Evolutionary conservation across 2,888 invertebrate genomes (phyloP).

Genomic region (Dermolepida albohirtum): DNA sequence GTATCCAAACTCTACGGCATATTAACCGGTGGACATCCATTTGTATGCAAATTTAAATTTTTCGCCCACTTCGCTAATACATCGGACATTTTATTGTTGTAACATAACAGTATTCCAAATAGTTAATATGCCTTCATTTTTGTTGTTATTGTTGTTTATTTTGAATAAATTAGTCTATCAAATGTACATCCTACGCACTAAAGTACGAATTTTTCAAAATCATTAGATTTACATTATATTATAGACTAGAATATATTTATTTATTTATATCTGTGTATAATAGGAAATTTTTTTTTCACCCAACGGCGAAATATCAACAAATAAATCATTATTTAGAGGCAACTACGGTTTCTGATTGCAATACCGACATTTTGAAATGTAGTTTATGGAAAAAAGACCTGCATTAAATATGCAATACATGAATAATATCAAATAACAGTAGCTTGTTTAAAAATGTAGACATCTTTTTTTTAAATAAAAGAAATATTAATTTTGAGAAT

Average conservation of each 20-base stretch:
- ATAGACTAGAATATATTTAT: constrained; percentile 36
- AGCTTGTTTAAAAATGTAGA: too few relatives aligned
- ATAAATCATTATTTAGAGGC: constrained; percentile 52
- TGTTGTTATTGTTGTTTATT: neutral
- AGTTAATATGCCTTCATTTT: constrained; percentile 20
- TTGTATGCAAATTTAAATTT: constrained; percentile 8
- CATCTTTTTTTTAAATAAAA: too few relatives aligned
- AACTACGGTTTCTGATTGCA: constrained; percentile 58
- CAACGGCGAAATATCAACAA: constrained; percentile 19
- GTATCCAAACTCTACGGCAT: too few relatives aligned
- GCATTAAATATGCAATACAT: constrained; percentile 11
- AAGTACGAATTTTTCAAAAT: constrained; percentile 15
- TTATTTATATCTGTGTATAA: constrained; percentile 27
- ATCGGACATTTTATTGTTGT: constrained; percentile 7
- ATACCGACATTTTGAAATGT: constrained; percentile 49
- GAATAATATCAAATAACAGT: too few relatives aligned
- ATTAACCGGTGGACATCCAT: too few relatives aligned
- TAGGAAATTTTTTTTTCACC: neutral
- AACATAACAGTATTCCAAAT: constrained; percentile 19
- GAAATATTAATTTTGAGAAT: too few relatives aligned
- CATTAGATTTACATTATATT: constrained; percentile 28
- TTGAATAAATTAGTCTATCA: constrained; percentile 32
- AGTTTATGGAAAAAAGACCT: constrained; percentile 38
- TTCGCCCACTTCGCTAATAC: neutral
- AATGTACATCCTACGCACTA: constrained; percentile 26